Percentiles rank a stretch among this genome's conserved stretches.
Conservation (phyloP, 2,113 vertebrate species). For the Chamaea fasciata region DNA sequence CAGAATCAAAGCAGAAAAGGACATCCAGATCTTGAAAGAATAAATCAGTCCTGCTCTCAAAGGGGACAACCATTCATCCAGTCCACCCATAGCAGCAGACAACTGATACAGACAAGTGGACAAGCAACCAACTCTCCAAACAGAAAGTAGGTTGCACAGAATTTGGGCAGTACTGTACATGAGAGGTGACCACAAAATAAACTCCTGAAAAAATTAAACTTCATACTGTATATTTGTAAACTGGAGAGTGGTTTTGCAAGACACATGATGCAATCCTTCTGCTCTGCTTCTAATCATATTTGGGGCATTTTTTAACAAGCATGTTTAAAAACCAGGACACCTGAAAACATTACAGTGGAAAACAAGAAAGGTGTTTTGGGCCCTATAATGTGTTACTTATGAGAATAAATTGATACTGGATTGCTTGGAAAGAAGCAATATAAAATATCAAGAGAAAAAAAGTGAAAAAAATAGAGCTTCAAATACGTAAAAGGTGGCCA, state of each 20-base stretch:
- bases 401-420: background rate
- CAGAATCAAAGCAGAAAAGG: background rate
- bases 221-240: background rate
- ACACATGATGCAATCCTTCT: background rate
- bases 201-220: background rate
- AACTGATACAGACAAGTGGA: background rate
- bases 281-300: background rate
- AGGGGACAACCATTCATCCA: background rate
- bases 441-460: background rate
- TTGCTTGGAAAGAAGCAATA: background rate
- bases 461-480: background rate
- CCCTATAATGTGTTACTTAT: background rate
- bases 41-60: background rate
- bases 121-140: background rate
- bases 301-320: background rate
- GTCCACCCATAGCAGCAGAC: background rate
- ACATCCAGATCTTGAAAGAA: background rate
- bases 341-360: background rate
- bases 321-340: background rate
- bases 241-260: background rate
- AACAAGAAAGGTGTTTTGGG: background rate
- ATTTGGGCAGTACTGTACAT: background rate
- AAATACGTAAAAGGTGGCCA: background rate
- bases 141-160: background rate
- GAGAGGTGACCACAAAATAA: background rate